Percentiles rank a stretch among this genome's conserved stretches.
These are phyloP conservation scores for Psettodes erumei DNA, from an alignment of 2,113 vertebrate genomes.

Conservation along the genomic window DNA sequence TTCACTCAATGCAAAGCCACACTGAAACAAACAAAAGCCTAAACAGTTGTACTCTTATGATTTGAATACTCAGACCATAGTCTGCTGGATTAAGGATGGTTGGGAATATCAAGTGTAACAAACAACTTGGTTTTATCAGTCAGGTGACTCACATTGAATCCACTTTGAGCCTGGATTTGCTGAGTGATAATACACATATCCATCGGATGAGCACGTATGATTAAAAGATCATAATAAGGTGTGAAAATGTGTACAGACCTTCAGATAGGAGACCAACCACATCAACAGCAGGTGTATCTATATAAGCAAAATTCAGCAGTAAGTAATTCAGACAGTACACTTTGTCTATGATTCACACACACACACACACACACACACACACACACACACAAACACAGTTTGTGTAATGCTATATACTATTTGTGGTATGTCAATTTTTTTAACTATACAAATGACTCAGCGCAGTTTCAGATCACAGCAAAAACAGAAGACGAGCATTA, in stretches of 20 bases:
- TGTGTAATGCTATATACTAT: too few species aligned
- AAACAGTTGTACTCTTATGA: conserved; percentile 31
- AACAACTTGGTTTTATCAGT: conserved; percentile 52
- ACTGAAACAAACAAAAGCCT: too few species aligned
- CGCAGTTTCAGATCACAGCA: too few species aligned
- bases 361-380: too few species aligned
- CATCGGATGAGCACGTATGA: conserved; percentile 71
- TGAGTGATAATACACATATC: conserved; percentile 60
- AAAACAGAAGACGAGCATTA: too few species aligned
- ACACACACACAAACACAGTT: too few species aligned
- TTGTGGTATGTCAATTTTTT: too few species aligned
- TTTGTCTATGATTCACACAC: conserved; percentile 54
- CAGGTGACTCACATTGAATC: conserved; percentile 44
- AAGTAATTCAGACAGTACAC: conserved; percentile 63
- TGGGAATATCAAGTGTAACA: conserved; percentile 69
- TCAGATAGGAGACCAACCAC: conserved; percentile 41
- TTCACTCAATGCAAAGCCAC: too few species aligned
- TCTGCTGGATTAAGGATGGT: conserved; percentile 69
- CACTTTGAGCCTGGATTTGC: conserved; percentile 54
- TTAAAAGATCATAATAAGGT: conserved; percentile 63
- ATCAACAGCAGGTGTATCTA: conserved; percentile 48
- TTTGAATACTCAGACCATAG: conserved; percentile 61
- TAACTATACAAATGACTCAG: too few species aligned
- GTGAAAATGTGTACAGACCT: conserved; percentile 45
- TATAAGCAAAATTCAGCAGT: conserved; percentile 67